Percentiles rank a stretch among this genome's conserved stretches.
Evolutionary conservation across 1,140 invertebrate genomes (phyloP).

Genomic region (Ganaspis sp.): DNA sequence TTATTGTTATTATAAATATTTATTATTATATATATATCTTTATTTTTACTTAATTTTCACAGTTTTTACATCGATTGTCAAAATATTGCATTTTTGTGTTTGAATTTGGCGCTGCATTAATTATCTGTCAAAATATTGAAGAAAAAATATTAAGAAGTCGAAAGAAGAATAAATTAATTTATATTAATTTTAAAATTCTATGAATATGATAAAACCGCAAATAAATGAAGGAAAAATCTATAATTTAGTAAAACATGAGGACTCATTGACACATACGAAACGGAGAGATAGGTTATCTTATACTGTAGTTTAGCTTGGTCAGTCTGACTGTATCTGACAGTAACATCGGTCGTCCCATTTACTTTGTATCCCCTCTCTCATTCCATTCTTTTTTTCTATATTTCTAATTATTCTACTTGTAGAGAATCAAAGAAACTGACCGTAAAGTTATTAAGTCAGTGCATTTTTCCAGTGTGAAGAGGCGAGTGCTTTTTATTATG

Average conservation of each 20-base stretch:
- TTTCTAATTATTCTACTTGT: background rate
- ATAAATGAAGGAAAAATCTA: too few relatives aligned
- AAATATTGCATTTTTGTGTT: background rate
- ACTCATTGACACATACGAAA: too few relatives aligned
- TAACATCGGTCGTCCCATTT: background rate
- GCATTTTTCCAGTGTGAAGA: background rate
- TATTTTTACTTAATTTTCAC: too few relatives aligned
- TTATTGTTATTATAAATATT: too few relatives aligned
- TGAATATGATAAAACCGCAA: too few relatives aligned
- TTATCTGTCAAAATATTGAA: background rate
- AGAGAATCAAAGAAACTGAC: background rate
- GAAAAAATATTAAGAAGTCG: background rate
- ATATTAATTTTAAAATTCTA: background rate
- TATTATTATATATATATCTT: too few relatives aligned
- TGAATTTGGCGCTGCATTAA: background rate
- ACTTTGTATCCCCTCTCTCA: background rate
- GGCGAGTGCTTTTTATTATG: background rate
- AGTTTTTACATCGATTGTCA: too few relatives aligned
- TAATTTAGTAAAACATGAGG: too few relatives aligned
- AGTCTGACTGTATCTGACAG: background rate
- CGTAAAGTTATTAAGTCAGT: background rate
- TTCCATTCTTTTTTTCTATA: conserved; percentile 20
- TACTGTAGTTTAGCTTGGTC: background rate
- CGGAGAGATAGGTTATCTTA: conserved; percentile 6
- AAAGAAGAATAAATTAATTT: background rate